These are phyloP conservation scores for Acomys russatus DNA, from an alignment of 2,797 vertebrate species.

Conservation along the genomic window DNA sequence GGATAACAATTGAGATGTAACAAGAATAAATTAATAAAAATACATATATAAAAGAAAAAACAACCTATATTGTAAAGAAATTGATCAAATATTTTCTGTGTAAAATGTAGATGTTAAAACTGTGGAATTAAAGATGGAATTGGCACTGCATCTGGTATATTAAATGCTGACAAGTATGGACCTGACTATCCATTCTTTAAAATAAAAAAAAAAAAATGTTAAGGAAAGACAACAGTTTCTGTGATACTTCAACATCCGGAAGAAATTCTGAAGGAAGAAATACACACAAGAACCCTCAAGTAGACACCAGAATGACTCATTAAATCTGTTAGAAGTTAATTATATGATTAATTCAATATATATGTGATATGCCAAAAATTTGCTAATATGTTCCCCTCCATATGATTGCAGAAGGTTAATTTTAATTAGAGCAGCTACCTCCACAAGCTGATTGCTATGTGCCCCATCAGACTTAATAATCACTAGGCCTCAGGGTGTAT, in stretches of 20 bases:
- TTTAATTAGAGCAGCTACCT: background rate
- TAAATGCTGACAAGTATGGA: background rate
- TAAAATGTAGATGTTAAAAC: background rate
- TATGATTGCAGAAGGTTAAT: background rate
- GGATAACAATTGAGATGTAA: too few relatives aligned
- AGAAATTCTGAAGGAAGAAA: background rate
- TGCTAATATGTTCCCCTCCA: background rate
- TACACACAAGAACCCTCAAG: background rate
- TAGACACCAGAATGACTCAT: background rate
- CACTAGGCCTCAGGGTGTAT: background rate
- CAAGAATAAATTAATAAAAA: too few relatives aligned
- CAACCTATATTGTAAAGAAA: background rate
- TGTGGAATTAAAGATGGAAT: background rate
- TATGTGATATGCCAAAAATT: background rate
- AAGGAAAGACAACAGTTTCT: background rate
- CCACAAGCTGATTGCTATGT: background rate
- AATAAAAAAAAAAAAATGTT: background rate
- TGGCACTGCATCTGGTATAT: background rate
- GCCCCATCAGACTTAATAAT: background rate
- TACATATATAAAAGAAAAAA: too few relatives aligned
- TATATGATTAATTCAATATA: background rate
- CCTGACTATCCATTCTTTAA: background rate
- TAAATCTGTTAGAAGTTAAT: background rate
- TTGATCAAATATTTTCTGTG: background rate
- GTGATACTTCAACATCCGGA: background rate